Percentiles rank a stretch among this genome's conserved stretches.
Conservation (phyloP, 2,888 invertebrate genomes). For the Autographa pulchrina region DNA sequence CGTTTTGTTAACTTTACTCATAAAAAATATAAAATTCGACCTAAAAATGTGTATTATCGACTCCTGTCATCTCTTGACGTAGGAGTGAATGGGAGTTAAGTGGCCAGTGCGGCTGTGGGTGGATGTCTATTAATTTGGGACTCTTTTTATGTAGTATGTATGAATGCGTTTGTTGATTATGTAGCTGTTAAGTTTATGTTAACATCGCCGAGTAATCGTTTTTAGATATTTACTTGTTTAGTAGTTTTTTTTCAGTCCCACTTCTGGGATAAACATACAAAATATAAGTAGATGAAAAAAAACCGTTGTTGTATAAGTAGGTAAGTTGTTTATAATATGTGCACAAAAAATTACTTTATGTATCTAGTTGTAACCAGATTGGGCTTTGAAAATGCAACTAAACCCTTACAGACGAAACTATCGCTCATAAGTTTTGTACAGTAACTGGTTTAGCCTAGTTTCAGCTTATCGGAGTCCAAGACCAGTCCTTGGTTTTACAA, state of each 20-base stretch:
- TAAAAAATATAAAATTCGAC: constrained; percentile 59
- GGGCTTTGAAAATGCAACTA: too few species aligned
- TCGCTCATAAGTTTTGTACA: not conserved
- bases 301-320: too few species aligned
- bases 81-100: constrained; percentile 48
- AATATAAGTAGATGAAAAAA: too few species aligned
- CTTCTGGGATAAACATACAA: too few species aligned
- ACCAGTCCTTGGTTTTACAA: not conserved
- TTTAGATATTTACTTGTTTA: too few species aligned
- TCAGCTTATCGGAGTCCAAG: not conserved
- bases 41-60: constrained; percentile 49
- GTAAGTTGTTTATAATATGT: too few species aligned
- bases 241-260: too few species aligned
- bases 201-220: not conserved
- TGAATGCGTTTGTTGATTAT: not conserved
- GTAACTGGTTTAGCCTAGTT: not conserved
- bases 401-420: too few species aligned
- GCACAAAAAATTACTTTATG: too few species aligned
- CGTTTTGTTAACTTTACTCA: constrained; percentile 50
- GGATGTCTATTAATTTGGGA: constrained; percentile 3
- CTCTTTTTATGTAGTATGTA: not conserved
- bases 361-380: too few species aligned
- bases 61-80: constrained; percentile 45
- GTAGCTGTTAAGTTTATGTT: not conserved
- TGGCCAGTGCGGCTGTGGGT: constrained; percentile 32